Conservation (phyloP, 64 coral and sea anemone genomes). For the Montipora sp. region DNA sequence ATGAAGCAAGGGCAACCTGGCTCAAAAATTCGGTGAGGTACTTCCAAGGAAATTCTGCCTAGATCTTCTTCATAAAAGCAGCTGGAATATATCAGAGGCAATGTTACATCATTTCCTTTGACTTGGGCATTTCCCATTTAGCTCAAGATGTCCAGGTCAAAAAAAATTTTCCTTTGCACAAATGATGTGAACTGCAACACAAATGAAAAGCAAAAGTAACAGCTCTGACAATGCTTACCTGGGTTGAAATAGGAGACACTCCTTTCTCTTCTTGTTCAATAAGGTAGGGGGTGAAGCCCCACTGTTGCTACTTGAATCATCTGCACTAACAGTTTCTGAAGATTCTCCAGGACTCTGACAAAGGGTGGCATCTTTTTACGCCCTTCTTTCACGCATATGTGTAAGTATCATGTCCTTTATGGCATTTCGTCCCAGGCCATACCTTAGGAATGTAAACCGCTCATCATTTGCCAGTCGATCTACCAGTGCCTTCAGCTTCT, state of each 20-base stretch:
- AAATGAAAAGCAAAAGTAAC: background rate
- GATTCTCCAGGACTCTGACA: background rate
- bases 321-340: background rate
- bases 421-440: slow-evolving; percentile 7
- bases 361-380: background rate
- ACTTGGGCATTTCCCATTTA: background rate
- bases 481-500: background rate
- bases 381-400: background rate
- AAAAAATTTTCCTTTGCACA: background rate
- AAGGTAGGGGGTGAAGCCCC: background rate
- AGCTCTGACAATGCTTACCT: background rate
- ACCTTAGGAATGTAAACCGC: background rate
- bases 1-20: background rate
- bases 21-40: background rate
- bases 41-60: background rate
- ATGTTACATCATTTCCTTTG: background rate
- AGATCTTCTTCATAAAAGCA: too few relatives aligned
- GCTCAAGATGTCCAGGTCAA: background rate
- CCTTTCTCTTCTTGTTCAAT: background rate
- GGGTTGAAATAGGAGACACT: slow-evolving; percentile 22
- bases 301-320: background rate
- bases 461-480: background rate
- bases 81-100: background rate
- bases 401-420: slow-evolving; percentile 6
- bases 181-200: background rate